Evolutionary conservation across 2,888 invertebrate genomes (phyloP).

Genomic region (Psylliodes chrysocephalus): DNA sequence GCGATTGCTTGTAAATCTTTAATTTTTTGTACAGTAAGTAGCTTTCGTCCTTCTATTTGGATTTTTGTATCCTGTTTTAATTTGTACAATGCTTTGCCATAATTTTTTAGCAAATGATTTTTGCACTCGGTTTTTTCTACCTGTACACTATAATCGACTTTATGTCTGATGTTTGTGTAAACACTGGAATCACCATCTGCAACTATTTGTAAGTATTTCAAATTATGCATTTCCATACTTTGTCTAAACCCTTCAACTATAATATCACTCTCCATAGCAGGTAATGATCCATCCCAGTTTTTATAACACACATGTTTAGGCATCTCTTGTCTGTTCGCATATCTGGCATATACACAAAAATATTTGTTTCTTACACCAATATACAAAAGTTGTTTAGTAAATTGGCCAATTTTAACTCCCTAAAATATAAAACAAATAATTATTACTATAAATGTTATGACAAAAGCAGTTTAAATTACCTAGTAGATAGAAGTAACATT

Average conservation of each 20-base stretch:
- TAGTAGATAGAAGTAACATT: too few species aligned
- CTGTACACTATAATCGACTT: conserved; percentile 43
- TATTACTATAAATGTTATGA: too few species aligned
- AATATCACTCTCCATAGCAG: conserved; percentile 45
- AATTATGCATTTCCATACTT: conserved; percentile 37
- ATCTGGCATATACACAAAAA: too few species aligned
- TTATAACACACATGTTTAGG: conserved; percentile 38
- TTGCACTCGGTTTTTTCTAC: conserved; percentile 27
- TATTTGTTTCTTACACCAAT: too few species aligned
- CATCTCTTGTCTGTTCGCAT: too few species aligned
- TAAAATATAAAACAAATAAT: too few species aligned
- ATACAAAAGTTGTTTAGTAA: too few species aligned
- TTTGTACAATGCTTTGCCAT: conserved; percentile 33
- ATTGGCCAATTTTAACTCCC: too few species aligned
- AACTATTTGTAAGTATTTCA: conserved; percentile 36
- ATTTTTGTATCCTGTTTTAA: conserved; percentile 41
- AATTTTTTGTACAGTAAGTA: conserved; percentile 30
- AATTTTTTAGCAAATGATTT: conserved; percentile 29
- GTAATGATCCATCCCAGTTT: conserved; percentile 44
- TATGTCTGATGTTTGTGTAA: conserved; percentile 29
- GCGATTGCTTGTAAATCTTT: conserved; percentile 33
- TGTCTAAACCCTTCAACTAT: conserved; percentile 41
- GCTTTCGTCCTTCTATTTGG: conserved; percentile 32
- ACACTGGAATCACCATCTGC: conserved; percentile 45
- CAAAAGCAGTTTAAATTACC: too few species aligned